phyloP scores from a whole-genome alignment of 2,113 vertebrate species.

The Delphinus delphis region DNA sequence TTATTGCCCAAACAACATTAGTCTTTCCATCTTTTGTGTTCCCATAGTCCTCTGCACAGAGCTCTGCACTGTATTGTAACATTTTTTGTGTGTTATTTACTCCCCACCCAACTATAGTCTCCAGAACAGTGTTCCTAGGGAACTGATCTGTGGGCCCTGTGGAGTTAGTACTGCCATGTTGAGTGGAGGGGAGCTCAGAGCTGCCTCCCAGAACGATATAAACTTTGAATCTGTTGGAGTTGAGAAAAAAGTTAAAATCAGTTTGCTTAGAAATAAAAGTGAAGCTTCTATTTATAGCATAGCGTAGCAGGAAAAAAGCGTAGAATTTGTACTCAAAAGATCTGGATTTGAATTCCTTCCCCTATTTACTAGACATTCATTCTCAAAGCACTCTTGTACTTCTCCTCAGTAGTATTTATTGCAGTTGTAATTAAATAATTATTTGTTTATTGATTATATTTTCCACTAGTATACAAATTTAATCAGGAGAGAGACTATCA shows the following conservation, averaged over 20 bases:
- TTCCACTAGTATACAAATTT: slow-evolving; percentile 15
- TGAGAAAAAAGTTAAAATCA: slow-evolving; percentile 38
- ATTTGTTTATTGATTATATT: slow-evolving; percentile 37
- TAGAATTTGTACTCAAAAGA: background rate
- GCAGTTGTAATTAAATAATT: background rate
- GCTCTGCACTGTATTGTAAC: background rate
- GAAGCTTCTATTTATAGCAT: slow-evolving; percentile 1
- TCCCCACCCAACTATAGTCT: background rate
- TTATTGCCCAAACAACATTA: background rate
- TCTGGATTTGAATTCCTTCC: slow-evolving; percentile 38
- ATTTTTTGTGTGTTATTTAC: background rate
- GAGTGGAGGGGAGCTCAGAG: background rate
- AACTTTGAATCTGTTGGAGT: slow-evolving; percentile 9
- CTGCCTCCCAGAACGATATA: background rate
- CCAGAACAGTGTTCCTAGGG: background rate
- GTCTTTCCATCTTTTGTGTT: background rate
- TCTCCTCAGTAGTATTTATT: slow-evolving; percentile 11
- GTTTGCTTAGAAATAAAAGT: slow-evolving; percentile 35
- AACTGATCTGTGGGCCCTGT: background rate
- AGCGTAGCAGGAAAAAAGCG: background rate
- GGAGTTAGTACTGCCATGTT: background rate
- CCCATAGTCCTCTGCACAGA: background rate
- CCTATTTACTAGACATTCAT: background rate
- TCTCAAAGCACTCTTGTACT: slow-evolving; percentile 4
- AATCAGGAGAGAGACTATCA: background rate